These are phyloP conservation scores for Pyrrhia umbra DNA, from an alignment of 2,888 invertebrate species.

Conservation along the genomic window DNA sequence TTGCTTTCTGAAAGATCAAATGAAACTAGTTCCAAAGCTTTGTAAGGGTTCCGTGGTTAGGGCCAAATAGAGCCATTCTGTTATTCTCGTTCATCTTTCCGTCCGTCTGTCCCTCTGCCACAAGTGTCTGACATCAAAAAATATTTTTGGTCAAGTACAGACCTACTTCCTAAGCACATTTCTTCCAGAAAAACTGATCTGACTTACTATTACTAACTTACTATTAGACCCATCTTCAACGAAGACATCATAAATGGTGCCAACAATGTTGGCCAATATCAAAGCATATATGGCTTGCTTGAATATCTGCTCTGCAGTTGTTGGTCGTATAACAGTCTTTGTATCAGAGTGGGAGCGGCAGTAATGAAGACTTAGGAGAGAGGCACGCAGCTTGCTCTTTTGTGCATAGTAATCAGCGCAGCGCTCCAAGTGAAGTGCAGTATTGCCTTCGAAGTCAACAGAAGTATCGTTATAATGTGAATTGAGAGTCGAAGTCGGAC, in stretches of 20 bases:
- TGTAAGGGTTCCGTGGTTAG: too few relatives aligned
- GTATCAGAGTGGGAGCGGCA: constrained; percentile 57
- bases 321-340: constrained; percentile 5
- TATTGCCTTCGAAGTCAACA: constrained; percentile 28
- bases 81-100: too few relatives aligned
- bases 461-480: constrained; percentile 30
- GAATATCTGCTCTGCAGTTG: constrained; percentile 48
- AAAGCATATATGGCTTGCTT: constrained; percentile 49
- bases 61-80: too few relatives aligned
- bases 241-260: constrained; percentile 59
- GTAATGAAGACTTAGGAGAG: constrained; percentile 57
- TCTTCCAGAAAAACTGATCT: too few relatives aligned
- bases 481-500: constrained; percentile 49
- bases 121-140: too few relatives aligned
- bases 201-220: constrained; percentile 54
- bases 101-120: too few relatives aligned
- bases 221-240: constrained; percentile 44
- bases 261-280: constrained; percentile 60
- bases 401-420: constrained; percentile 55
- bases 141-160: too few relatives aligned
- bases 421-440: constrained; percentile 52
- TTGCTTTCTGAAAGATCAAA: constrained; percentile 51
- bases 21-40: neutral
- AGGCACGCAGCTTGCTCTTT: constrained; percentile 50
- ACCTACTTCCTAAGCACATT: too few relatives aligned